Evolutionary conservation across 2,113 vertebrate genomes (phyloP).

Genomic region (Rhinolophus sinicus): DNA sequence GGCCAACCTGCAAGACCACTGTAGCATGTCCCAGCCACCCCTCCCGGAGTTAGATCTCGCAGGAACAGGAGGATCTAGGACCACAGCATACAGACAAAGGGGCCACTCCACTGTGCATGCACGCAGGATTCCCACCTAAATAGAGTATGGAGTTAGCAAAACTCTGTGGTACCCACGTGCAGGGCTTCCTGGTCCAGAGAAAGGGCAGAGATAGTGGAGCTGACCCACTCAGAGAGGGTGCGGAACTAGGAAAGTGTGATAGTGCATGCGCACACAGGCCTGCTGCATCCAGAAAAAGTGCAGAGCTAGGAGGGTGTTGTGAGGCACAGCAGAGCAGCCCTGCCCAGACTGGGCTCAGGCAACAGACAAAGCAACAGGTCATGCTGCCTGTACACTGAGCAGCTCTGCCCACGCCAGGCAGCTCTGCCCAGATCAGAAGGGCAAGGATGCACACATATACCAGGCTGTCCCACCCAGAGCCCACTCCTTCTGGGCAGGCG

Average conservation of each 20-base stretch:
- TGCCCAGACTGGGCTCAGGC: neutral
- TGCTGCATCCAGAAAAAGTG: neutral
- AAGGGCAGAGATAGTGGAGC: neutral
- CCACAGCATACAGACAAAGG: neutral
- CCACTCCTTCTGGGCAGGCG: neutral
- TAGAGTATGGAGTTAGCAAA: neutral
- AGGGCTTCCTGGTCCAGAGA: neutral
- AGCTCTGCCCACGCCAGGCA: neutral
- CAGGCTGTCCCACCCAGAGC: neutral
- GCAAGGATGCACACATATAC: neutral
- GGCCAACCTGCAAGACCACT: neutral
- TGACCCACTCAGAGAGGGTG: neutral
- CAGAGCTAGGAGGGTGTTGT: neutral
- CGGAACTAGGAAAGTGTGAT: neutral
- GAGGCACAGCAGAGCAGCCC: neutral
- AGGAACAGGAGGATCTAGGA: neutral
- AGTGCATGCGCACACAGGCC: neutral
- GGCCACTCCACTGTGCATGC: neutral
- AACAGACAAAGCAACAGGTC: neutral
- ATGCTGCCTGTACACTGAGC: neutral
- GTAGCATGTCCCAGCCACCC: neutral
- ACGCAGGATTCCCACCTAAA: neutral
- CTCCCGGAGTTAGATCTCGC: neutral
- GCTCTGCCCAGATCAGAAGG: neutral
- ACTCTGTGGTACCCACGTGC: neutral